phyloP scores from a whole-genome alignment of 2,888 invertebrate genomes.

The Drosophila niveifrons region DNA sequence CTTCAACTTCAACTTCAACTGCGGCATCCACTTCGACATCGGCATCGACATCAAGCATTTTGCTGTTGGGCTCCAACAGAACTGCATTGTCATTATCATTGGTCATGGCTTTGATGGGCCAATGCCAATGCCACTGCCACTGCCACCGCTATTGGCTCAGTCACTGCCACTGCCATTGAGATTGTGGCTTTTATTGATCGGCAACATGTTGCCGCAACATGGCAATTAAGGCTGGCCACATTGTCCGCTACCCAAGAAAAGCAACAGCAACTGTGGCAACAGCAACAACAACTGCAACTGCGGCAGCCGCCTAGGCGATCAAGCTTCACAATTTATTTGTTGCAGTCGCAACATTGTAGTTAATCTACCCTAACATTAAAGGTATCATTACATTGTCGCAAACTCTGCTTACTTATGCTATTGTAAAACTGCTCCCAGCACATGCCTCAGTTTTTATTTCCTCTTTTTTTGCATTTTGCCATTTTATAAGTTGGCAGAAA shows the following conservation, averaged over 20 bases:
- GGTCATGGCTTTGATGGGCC: conserved; percentile 61
- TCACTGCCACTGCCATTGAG: conserved; percentile 13
- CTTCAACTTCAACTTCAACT: conserved; percentile 18
- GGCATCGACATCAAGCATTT: neutral
- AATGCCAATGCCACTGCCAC: conserved; percentile 28
- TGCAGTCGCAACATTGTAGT: conserved; percentile 57
- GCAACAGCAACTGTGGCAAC: neutral
- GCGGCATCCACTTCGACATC: conserved; percentile 26
- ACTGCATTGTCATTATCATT: conserved; percentile 78
- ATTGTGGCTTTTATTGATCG: conserved; percentile 69
- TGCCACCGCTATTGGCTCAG: conserved; percentile 5
- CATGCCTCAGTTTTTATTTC: neutral
- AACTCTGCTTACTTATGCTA: neutral
- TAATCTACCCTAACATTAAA: conserved; percentile 49
- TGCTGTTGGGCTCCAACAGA: conserved; percentile 23
- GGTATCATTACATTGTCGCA: conserved; percentile 29
- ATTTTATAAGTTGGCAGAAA: neutral
- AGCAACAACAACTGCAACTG: too few relatives aligned
- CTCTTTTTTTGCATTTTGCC: neutral
- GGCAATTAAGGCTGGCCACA: conserved; percentile 77
- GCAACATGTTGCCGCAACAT: conserved; percentile 80
- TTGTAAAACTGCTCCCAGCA: neutral
- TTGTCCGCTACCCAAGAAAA: conserved; percentile 34
- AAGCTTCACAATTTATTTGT: conserved; percentile 65
- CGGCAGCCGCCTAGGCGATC: conserved; percentile 36